phyloP scores from a whole-genome alignment of 2,888 invertebrate genomes.

The Liposcelis brunnea region DNA sequence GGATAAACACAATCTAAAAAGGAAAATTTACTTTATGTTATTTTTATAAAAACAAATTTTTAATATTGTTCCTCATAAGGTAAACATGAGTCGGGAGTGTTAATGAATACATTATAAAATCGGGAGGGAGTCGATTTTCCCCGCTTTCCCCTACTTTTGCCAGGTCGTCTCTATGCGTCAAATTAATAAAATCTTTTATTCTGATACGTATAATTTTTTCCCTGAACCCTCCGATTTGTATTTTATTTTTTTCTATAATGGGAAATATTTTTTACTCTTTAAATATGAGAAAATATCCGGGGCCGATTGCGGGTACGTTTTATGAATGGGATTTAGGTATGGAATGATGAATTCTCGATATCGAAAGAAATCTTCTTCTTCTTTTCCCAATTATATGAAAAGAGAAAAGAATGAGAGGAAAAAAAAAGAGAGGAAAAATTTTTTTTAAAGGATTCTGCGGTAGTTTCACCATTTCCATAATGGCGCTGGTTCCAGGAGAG shows the following conservation, averaged over 20 bases:
- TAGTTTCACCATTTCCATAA: no score
- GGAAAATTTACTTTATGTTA: slow-evolving; percentile 9
- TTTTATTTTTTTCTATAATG: neutral
- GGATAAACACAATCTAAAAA: slow-evolving; percentile 8
- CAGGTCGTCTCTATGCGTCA: slow-evolving; percentile 4
- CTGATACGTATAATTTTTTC: slow-evolving; percentile 1
- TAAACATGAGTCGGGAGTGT: slow-evolving; percentile 1
- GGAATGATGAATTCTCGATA: no score
- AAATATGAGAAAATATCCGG: no score
- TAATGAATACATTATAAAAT: neutral
- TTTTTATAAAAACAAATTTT: slow-evolving; percentile 6
- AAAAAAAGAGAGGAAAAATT: no score
- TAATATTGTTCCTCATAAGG: slow-evolving; percentile 1
- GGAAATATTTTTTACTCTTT: no score
- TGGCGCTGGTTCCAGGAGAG: no score
- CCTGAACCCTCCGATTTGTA: neutral
- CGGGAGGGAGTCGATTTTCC: neutral
- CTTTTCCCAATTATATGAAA: no score
- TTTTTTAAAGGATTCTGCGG: no score
- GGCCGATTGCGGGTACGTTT: no score
- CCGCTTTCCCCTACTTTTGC: slow-evolving; percentile 2
- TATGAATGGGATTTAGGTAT: no score
- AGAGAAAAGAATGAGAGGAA: no score
- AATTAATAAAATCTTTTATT: slow-evolving; percentile 7
- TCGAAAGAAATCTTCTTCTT: no score